These are phyloP conservation scores for Fragum whitleyi DNA, from an alignment of 2,888 invertebrate genomes.

Conservation along the genomic window DNA sequence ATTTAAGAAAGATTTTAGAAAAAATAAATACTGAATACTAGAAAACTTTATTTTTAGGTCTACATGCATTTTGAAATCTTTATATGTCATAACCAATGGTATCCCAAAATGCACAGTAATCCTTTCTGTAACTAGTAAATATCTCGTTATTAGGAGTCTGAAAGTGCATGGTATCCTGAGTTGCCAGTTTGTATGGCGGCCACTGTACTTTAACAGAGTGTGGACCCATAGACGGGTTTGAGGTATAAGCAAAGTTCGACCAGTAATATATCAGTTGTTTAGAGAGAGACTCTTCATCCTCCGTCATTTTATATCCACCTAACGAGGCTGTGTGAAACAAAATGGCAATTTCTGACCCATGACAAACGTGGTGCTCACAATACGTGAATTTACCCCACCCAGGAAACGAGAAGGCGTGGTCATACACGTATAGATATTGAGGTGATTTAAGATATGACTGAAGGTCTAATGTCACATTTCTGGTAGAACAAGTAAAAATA, in stretches of 20 bases:
- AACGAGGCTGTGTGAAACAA: constrained; percentile 71
- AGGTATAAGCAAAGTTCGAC: constrained; percentile 81
- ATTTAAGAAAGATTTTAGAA: too few species aligned
- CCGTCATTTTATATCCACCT: constrained; percentile 69
- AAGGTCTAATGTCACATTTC: constrained; percentile 65
- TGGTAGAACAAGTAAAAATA: constrained; percentile 75
- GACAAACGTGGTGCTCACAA: constrained; percentile 78
- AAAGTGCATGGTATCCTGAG: constrained; percentile 63
- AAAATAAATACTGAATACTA: too few species aligned
- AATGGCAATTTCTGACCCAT: constrained; percentile 78
- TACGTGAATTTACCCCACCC: constrained; percentile 75
- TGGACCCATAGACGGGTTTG: constrained; percentile 72
- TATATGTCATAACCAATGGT: constrained; percentile 73
- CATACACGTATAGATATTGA: constrained; percentile 62
- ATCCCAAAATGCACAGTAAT: constrained; percentile 79
- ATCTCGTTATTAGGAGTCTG: constrained; percentile 67
- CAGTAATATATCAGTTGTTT: constrained; percentile 73
- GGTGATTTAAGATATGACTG: constrained; percentile 11
- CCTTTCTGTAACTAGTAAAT: constrained; percentile 56
- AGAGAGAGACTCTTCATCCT: constrained; percentile 69
- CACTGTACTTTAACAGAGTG: constrained; percentile 51
- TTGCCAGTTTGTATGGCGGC: constrained; percentile 66
- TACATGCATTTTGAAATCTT: too few species aligned
- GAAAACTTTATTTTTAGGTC: too few species aligned
- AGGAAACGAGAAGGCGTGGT: constrained; percentile 73